Conservation (phyloP, 1,140 invertebrate genomes). For the Drosophila arawakana region DNA sequence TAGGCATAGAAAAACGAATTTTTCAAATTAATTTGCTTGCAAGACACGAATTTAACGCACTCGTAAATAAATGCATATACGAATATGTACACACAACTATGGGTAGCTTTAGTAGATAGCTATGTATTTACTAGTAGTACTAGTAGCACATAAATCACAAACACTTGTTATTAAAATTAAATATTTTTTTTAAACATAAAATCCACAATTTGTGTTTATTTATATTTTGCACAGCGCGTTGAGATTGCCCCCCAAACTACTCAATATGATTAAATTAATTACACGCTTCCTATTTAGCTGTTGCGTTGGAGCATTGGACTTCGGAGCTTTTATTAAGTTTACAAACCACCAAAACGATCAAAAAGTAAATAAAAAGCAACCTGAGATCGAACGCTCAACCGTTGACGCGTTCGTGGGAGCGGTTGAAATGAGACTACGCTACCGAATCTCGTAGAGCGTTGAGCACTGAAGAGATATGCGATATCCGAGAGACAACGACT, state of each 20-base stretch:
- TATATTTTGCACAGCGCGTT: slow-evolving; percentile 1
- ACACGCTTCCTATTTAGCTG: slow-evolving; percentile 53
- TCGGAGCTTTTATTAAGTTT: slow-evolving; percentile 38
- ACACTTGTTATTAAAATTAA: background rate
- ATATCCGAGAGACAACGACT: background rate
- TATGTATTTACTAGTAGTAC: slow-evolving; percentile 7
- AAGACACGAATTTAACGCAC: slow-evolving; percentile 31
- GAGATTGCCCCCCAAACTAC: background rate
- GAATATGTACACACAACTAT: background rate
- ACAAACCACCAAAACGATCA: background rate
- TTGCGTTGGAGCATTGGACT: slow-evolving; percentile 17
- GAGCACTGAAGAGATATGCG: slow-evolving; percentile 2
- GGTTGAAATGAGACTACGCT: slow-evolving; percentile 55
- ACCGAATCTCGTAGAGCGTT: slow-evolving; percentile 15
- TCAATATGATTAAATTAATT: slow-evolving; percentile 33
- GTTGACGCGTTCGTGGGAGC: slow-evolving; percentile 42
- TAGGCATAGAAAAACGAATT: slow-evolving; percentile 30
- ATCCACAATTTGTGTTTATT: too few relatives aligned
- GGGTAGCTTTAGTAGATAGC: background rate
- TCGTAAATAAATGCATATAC: slow-evolving; percentile 23
- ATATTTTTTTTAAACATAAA: too few relatives aligned
- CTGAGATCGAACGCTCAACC: slow-evolving; percentile 37
- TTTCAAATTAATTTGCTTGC: slow-evolving; percentile 35
- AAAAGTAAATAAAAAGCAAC: background rate
- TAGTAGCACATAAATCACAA: slow-evolving; percentile 9